Evolutionary conservation across 2,888 invertebrate species (phyloP).

Genomic region (Brenthis daphne): DNA sequence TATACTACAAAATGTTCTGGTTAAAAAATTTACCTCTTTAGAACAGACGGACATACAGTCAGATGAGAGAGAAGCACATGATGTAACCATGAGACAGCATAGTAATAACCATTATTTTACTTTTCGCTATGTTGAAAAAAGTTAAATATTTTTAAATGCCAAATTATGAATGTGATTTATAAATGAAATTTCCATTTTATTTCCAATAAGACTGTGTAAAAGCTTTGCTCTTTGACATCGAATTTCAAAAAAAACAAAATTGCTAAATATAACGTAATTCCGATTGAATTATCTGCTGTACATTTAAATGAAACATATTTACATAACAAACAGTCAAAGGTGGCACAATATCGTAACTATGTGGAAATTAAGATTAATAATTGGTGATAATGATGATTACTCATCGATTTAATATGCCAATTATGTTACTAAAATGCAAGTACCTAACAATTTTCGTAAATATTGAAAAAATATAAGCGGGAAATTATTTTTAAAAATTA

Average conservation of each 20-base stretch:
- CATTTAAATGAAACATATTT: conserved; percentile 21
- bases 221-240: conserved; percentile 15
- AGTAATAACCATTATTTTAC: too few relatives aligned
- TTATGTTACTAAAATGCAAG: not conserved
- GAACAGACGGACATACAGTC: too few relatives aligned
- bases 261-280: conserved; percentile 17
- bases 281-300: conserved; percentile 18
- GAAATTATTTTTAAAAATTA: not conserved
- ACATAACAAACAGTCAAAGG: conserved; percentile 9
- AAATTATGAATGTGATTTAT: not conserved
- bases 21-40: too few relatives aligned
- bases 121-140: too few relatives aligned
- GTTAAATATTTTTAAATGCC: not conserved
- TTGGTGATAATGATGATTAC: conserved; percentile 15
- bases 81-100: too few relatives aligned
- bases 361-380: conserved; percentile 15
- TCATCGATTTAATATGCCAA: conserved; percentile 5
- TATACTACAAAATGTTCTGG: too few relatives aligned
- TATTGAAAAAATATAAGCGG: not conserved
- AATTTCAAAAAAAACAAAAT: conserved; percentile 3
- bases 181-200: conserved; percentile 21
- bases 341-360: conserved; percentile 15
- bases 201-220: conserved; percentile 9
- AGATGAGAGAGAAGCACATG: too few relatives aligned
- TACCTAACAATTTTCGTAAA: not conserved